Conservation (phyloP, 2,113 vertebrate species). For the Lophochroa leadbeateri region DNA sequence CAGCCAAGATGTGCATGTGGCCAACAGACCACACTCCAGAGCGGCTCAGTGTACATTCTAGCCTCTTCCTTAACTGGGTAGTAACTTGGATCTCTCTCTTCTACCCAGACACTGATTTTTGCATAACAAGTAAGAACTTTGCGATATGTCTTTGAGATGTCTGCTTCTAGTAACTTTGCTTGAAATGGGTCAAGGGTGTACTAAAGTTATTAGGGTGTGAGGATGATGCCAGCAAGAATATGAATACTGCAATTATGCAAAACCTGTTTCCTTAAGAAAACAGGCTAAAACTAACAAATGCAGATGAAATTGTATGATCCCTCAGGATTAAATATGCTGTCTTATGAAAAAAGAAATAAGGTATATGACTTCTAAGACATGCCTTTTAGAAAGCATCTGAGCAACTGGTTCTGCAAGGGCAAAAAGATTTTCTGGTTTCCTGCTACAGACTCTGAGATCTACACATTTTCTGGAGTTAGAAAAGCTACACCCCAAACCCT, state of each 20-base stretch:
- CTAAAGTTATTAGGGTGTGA: neutral
- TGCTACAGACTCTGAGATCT: neutral
- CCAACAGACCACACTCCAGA: neutral
- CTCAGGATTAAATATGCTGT: neutral
- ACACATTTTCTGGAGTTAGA: neutral
- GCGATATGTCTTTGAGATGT: neutral
- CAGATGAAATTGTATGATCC: neutral
- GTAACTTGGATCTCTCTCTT: neutral
- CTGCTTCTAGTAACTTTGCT: neutral
- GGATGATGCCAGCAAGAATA: neutral
- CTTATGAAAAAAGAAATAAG: neutral
- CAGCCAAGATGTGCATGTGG: neutral
- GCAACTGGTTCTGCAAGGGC: neutral
- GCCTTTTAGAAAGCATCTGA: neutral
- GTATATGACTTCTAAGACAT: neutral
- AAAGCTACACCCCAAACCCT: neutral
- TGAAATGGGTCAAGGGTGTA: neutral
- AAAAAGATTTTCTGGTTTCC: neutral
- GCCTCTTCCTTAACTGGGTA: neutral
- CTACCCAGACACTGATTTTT: neutral
- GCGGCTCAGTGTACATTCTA: rapidly evolving
- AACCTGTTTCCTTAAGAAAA: slow-evolving; percentile 10
- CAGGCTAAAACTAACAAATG: neutral
- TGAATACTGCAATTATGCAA: neutral
- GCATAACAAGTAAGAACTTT: neutral